A percentile compares a stretch with the other conserved stretches of the same genome.
Conservation (phyloP, 2,113 vertebrate genomes). For the Psephotus haematonotus region DNA sequence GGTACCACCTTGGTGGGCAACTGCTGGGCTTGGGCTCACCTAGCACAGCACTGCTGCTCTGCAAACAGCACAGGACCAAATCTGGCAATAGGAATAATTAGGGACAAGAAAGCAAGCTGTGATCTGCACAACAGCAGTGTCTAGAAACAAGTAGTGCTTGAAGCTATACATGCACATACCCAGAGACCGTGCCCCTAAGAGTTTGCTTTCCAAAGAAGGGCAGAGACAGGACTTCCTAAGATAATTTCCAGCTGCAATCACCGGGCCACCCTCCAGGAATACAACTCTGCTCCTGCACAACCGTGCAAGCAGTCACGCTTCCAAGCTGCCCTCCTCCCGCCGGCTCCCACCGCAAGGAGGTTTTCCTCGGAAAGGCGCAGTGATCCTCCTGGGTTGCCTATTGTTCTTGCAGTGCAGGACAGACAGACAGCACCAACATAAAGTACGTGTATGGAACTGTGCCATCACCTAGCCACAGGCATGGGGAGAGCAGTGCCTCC, state of each 20-base stretch:
- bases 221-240: neutral
- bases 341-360: fast-evolving
- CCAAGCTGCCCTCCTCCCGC: fast-evolving
- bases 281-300: neutral
- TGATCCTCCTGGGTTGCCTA: too few species aligned
- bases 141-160: neutral
- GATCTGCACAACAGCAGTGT: neutral
- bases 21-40: fast-evolving
- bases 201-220: conserved; percentile 49
- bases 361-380: fast-evolving
- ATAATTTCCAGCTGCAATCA: conserved; percentile 27
- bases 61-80: fast-evolving
- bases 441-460: fast-evolving
- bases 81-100: neutral
- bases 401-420: fast-evolving
- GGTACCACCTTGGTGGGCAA: fast-evolving
- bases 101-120: fast-evolving
- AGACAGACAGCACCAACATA: neutral
- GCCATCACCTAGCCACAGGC: fast-evolving
- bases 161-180: fast-evolving
- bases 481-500: neutral
- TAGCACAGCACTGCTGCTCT: neutral
- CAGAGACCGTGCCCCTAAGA: neutral
- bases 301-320: neutral
- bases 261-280: conserved; percentile 18